Evolutionary conservation across 2,797 vertebrate genomes (phyloP).

Genomic region (Megaceryle alcyon): DNA sequence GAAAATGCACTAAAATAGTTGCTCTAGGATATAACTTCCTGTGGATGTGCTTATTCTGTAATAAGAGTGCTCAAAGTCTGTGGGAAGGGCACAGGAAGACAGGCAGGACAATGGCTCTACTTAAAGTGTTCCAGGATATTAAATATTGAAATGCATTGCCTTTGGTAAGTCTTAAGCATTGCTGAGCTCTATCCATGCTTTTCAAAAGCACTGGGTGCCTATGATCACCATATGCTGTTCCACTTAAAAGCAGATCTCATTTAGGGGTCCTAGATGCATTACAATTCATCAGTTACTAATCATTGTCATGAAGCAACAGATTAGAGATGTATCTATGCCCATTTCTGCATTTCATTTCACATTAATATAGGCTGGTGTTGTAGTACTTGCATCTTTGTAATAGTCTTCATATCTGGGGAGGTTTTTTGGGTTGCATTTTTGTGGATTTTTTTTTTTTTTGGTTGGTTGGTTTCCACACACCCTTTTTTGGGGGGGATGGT

Average conservation of each 20-base stretch:
- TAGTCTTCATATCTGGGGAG: neutral
- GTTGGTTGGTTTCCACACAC: too few species aligned
- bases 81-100: neutral
- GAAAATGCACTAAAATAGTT: neutral
- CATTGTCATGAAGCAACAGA: neutral
- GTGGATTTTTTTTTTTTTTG: too few species aligned
- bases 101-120: neutral
- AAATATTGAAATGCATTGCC: neutral
- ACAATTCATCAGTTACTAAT: neutral
- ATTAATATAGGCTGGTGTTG: neutral
- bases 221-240: neutral
- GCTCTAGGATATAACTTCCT: neutral
- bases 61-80: neutral
- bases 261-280: neutral
- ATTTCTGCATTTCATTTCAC: neutral
- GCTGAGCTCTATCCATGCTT: neutral
- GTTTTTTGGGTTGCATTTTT: neutral
- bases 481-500: too few species aligned
- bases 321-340: neutral
- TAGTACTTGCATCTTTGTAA: neutral
- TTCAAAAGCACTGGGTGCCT: neutral
- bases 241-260: neutral
- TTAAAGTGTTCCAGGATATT: neutral
- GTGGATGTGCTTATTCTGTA: neutral
- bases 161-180: neutral